Evolutionary conservation across 1,140 invertebrate genomes (phyloP).

Genomic region (Odontomachus brunneus): DNA sequence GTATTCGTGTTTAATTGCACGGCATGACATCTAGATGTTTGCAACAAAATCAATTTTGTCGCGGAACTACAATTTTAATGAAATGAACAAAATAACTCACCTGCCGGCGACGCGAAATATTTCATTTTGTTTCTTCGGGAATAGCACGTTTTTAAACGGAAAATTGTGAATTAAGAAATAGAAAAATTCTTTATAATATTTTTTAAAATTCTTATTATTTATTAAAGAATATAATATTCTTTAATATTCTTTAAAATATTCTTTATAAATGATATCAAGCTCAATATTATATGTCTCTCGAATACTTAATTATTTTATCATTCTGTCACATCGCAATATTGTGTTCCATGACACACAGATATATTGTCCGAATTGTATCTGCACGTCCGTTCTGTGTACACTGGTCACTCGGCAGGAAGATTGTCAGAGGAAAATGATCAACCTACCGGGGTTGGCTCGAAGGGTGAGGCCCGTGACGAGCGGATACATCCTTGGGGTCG

Average conservation of each 20-base stretch:
- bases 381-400: conserved; percentile 7
- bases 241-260: no score
- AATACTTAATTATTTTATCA: not conserved
- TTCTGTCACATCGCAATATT: not conserved
- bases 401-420: conserved; percentile 1
- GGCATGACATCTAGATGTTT: no score
- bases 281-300: not conserved
- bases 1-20: no score
- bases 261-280: no score
- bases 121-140: no score
- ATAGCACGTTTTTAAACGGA: no score
- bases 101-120: no score
- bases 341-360: not conserved
- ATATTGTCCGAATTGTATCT: not conserved
- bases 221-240: no score
- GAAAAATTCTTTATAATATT: no score
- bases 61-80: not conserved
- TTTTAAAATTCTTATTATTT: no score
- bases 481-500: conserved; percentile 50
- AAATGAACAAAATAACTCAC: not conserved
- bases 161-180: no score
- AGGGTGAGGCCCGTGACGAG: conserved; percentile 51
- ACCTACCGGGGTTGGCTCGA: conserved; percentile 41
- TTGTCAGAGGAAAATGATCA: conserved; percentile 51
- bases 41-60: no score